Conservation (phyloP, 2,113 vertebrate species). For the Ranitomeya imitator region DNA sequence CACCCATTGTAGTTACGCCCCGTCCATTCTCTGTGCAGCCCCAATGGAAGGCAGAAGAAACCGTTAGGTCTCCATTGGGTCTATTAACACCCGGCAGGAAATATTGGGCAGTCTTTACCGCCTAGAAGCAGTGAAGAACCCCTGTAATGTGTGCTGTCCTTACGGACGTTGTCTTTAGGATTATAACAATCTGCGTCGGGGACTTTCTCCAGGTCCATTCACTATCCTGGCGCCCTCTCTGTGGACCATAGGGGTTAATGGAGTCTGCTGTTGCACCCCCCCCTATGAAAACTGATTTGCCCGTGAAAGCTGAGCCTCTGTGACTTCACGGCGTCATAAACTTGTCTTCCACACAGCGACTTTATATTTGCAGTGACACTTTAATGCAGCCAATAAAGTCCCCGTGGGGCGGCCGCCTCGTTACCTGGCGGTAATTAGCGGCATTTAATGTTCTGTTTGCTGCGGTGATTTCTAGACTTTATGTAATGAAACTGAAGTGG, state of each 20-base stretch:
- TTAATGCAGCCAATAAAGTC: not conserved
- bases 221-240: not conserved
- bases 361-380: slow-evolving; percentile 50
- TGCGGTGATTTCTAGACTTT: slow-evolving; percentile 19
- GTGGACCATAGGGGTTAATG: slow-evolving; percentile 2
- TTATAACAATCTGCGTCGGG: too few relatives aligned
- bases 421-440: slow-evolving; percentile 51
- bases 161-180: not conserved
- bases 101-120: too few relatives aligned
- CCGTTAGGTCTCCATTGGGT: not conserved
- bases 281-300: slow-evolving; percentile 38
- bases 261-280: not conserved
- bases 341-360: slow-evolving; percentile 47
- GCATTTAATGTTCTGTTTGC: not conserved
- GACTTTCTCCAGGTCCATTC: not conserved
- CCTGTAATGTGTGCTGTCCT: not conserved
- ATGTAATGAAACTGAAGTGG: slow-evolving; percentile 34
- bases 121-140: not conserved
- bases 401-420: not conserved
- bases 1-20: too few relatives aligned
- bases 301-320: slow-evolving; percentile 40
- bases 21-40: not conserved
- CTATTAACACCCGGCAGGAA: not conserved
- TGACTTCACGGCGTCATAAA: slow-evolving; percentile 48
- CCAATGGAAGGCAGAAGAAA: not conserved